Conservation (phyloP, 2,888 invertebrate genomes). For the Pterostichus niger region DNA sequence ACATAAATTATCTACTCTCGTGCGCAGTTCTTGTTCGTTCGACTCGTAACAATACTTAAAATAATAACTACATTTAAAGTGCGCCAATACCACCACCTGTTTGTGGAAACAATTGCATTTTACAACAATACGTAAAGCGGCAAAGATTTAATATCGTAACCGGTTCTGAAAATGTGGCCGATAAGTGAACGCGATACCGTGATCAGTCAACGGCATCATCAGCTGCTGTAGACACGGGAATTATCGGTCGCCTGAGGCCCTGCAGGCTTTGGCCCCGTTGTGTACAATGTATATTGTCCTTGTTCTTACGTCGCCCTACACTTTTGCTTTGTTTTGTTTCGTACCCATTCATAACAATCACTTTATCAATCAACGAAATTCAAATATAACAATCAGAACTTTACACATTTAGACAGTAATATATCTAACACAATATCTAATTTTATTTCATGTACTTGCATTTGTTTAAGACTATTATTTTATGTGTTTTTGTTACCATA, state of each 20-base stretch:
- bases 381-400: not conserved
- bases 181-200: constrained; percentile 34
- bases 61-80: not conserved
- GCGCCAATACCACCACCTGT: constrained; percentile 19
- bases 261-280: not conserved
- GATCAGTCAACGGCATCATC: constrained; percentile 34
- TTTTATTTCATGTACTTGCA: no score
- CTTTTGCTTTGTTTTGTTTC: constrained; percentile 2
- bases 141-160: constrained; percentile 14
- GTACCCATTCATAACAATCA: constrained; percentile 1
- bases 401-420: no score
- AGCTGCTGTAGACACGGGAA: not conserved
- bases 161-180: constrained; percentile 45
- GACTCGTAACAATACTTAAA: not conserved
- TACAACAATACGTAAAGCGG: constrained; percentile 43
- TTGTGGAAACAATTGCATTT: constrained; percentile 53
- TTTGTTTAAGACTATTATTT: no score
- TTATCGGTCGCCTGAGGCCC: not conserved
- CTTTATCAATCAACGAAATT: not conserved
- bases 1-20: constrained; percentile 23
- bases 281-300: no score
- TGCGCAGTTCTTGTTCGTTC: constrained; percentile 16
- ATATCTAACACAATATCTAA: no score
- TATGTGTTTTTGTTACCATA: no score
- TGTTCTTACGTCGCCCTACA: not conserved